Evolutionary conservation across 2,797 vertebrate species (phyloP).

Genomic region (Lagorchestes hirsutus): DNA sequence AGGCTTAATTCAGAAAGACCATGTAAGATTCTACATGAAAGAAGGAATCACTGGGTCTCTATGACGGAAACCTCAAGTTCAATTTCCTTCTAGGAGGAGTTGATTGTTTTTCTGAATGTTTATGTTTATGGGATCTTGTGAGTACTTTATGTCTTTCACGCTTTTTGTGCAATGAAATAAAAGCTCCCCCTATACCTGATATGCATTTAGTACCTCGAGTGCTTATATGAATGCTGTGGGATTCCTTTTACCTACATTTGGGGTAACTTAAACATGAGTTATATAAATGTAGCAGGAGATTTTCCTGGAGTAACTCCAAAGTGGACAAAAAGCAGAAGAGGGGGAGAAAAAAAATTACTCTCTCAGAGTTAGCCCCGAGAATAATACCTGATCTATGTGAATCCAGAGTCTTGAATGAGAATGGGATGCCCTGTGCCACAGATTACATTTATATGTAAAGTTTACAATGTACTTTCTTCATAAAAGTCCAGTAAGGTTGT

Average conservation of each 20-base stretch:
- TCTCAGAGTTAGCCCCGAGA: not conserved
- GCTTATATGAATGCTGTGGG: not conserved
- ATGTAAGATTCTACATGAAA: not conserved
- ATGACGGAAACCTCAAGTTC: not conserved
- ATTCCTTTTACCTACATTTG: not conserved
- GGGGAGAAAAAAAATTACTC: not conserved
- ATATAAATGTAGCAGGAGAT: not conserved
- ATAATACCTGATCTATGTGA: not conserved
- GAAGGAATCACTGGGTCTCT: not conserved
- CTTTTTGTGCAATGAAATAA: not conserved
- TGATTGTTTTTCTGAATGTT: not conserved
- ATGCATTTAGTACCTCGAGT: not conserved
- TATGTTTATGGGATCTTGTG: not conserved
- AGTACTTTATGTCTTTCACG: not conserved
- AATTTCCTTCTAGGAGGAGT: not conserved
- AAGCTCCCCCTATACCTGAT: not conserved
- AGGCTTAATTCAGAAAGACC: not conserved
- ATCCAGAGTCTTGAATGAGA: not conserved
- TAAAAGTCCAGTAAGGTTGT: not conserved
- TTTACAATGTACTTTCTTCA: not conserved
- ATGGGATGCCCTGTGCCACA: not conserved
- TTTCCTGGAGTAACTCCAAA: not conserved
- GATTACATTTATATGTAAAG: not conserved
- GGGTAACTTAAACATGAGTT: not conserved
- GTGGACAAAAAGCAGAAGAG: not conserved